Percentiles rank a stretch among this genome's conserved stretches.
Evolutionary conservation across 2,113 vertebrate species (phyloP).

Genomic region (Tachycineta bicolor): DNA sequence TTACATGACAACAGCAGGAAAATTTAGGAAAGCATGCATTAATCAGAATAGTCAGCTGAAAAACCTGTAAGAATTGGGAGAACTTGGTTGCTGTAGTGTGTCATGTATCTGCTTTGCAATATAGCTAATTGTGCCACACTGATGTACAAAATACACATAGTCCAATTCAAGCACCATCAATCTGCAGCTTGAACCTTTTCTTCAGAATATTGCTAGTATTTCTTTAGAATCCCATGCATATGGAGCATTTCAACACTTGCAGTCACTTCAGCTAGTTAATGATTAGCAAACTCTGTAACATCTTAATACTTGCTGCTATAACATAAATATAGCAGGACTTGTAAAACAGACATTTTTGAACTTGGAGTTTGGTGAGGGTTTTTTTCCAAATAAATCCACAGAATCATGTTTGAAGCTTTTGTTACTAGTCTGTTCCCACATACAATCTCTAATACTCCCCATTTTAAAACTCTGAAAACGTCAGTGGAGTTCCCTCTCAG

Average conservation of each 20-base stretch:
- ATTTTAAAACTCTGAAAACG: not conserved
- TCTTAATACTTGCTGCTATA: not conserved
- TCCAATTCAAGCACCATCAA: not conserved
- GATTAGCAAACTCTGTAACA: not conserved
- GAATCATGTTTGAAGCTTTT: not conserved
- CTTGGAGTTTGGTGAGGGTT: not conserved
- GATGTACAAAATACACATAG: not conserved
- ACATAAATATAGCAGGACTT: not conserved
- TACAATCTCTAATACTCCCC: rapidly evolving
- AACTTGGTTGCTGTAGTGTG: not conserved
- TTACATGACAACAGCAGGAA: not conserved
- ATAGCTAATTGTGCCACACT: not conserved
- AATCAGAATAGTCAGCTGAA: not conserved
- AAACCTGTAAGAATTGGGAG: not conserved
- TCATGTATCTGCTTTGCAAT: not conserved
- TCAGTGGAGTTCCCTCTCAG: rapidly evolving
- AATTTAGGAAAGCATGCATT: not conserved
- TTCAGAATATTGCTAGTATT: not conserved
- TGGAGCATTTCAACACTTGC: not conserved
- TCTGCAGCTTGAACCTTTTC: not conserved
- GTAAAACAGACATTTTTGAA: not conserved
- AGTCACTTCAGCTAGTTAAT: not conserved
- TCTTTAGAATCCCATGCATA: not conserved
- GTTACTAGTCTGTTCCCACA: not conserved
- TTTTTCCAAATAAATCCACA: not conserved